Base-by-base conservation (phyloP, 1,140 invertebrate species). In the Octopus sinensis region DNA sequence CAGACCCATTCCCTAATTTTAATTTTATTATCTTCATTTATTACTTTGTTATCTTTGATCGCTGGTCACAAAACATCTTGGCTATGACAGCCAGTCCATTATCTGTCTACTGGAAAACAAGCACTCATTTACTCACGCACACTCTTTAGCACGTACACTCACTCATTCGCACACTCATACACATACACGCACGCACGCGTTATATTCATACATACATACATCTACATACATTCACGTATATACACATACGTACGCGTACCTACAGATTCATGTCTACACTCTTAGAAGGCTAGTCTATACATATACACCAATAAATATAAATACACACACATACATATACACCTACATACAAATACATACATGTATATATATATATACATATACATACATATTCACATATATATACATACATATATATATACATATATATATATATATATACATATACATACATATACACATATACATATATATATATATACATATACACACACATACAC, bases 271-370 rank as follows among this genome's bases (percentile, higher is more conserved):
- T 62, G 17, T 62, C 17, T 9, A 62, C 17, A 9, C 6, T 62
- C 17, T 9, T 62, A 82, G 62, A 53, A 82, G 53, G 80, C 79
- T 73, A 54, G 52, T 78, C 43, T 5, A 54, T 52, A 54, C 9
- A 56, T 10, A 79, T 79, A 54, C n/a, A 54, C 9, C n/a, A 54
- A 54, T 7, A 79, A 9, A 13, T 5, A 13, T 54, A 54, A 9
- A n/a, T 54, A n/a, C 12, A 54, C 6, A 51, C 17, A 56, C 79
- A 52, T 53, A 54, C 54, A 6, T 6, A 43, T 12, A 54, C 9
- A 13, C 53, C 13, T 54, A 54, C 9, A 54, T 17, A 79, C 6
- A 54, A 7, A 54, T 17, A 54, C 23, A 54, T 17, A 62, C 17
- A 62, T 62, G 17, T 62, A 62, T 62, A 62, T 62, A 62, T 17